A percentile compares a stretch with the other conserved stretches of the same genome.
These are phyloP conservation scores for Sebastolobus alascanus DNA, from an alignment of 2,797 vertebrate species.

Conservation along the genomic window DNA sequence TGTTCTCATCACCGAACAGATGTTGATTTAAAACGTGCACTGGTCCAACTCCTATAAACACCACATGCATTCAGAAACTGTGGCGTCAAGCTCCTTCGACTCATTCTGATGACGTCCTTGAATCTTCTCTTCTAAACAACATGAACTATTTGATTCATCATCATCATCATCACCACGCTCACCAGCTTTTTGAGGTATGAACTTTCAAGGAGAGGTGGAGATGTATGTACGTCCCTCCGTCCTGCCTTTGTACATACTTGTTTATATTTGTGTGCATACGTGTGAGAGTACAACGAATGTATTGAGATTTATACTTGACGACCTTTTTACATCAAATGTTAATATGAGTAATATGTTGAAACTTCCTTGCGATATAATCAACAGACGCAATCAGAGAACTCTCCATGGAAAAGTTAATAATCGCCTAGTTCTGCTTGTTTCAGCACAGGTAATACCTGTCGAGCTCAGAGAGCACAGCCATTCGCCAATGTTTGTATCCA, in stretches of 20 bases:
- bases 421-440: slow-evolving; percentile 32
- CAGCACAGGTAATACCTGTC: slow-evolving; percentile 58
- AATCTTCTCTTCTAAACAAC: slow-evolving; percentile 18
- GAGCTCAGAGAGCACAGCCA: slow-evolving; percentile 18
- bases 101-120: slow-evolving; percentile 17
- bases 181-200: slow-evolving; percentile 38
- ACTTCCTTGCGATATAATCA: slow-evolving; percentile 36
- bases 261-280: slow-evolving; percentile 54
- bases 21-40: slow-evolving; percentile 2
- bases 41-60: not conserved
- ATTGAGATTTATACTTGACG: slow-evolving; percentile 79
- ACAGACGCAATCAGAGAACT: slow-evolving; percentile 19
- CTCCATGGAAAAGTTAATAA: slow-evolving; percentile 65
- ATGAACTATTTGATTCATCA: slow-evolving; percentile 15
- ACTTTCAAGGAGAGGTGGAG: slow-evolving; percentile 50
- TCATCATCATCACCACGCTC: not conserved
- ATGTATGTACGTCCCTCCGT: slow-evolving; percentile 13
- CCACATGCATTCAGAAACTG: not conserved
- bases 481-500: slow-evolving; percentile 71
- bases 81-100: slow-evolving; percentile 5
- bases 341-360: slow-evolving; percentile 21
- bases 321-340: slow-evolving; percentile 28
- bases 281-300: slow-evolving; percentile 75
- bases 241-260: slow-evolving; percentile 72
- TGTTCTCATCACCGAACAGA: not conserved